Evolutionary conservation across 2,113 vertebrate genomes (phyloP), one percentile per base, ranked within the genome.

Genomic region (Sprattus sprattus): DNA sequence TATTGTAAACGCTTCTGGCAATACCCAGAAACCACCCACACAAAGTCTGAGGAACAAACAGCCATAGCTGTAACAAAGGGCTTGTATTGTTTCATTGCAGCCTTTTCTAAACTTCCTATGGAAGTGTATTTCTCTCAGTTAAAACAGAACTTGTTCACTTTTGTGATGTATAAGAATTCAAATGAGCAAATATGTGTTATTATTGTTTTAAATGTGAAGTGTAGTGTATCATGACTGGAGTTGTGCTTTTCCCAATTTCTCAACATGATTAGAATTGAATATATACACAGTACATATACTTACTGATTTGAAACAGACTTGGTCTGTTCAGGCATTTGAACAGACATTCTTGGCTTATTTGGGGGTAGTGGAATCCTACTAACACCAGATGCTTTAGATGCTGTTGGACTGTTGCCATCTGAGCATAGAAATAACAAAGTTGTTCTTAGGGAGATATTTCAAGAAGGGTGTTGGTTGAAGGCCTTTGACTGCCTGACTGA

Each of bases 271-370:
- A 64, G 4, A 64, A 28, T 28, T 67, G 5, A 25, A 64, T 2
- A 22, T 64, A 6, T 25, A n/a, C n/a, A n/a, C n/a, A n/a, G n/a
- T n/a, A n/a, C n/a, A 64, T 39, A 39, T 28, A 93, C 95, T 94
- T 83, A 96, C 95, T 89, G 0, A 1, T 91, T 90, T 85, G 89
- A 83, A 1, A 85, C 45, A 60, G 93, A 90, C 4, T 25, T 87
- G 7, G 82, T 87, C 10, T 90, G 39, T 39, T 39, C 39, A 39
- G 39, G 39, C 39, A 39, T 39, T 39, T 39, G 39, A 39, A 39
- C 39, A 39, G 39, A 84, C 16, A 91, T 92, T 87, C 94, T 93
- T 16, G 92, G 92, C 87, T 94, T 93, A 82, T 57, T 91, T 87
- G 83, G 71, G 32, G 91, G 88, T 44, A 91, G 84, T 13, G 47